Evolutionary conservation across 2,797 vertebrate species (phyloP).

Genomic region (Rhadinocentrus ornatus): DNA sequence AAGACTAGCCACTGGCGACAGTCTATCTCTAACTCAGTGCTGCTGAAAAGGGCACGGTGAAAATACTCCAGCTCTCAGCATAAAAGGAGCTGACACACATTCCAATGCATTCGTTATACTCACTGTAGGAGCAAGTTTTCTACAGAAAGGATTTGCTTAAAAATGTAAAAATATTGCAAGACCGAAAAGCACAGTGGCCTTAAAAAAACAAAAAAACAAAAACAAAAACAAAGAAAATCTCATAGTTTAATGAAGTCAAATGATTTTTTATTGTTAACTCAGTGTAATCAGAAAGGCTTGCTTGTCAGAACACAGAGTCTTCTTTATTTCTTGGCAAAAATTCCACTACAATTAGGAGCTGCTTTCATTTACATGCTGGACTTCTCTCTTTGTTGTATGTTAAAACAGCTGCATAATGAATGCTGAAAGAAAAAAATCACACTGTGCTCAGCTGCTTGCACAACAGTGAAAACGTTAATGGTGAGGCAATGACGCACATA

Average conservation of each 20-base stretch:
- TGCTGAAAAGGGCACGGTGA: slow-evolving; percentile 79
- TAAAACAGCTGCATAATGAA: slow-evolving; percentile 23
- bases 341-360: background rate
- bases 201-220: no score
- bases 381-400: slow-evolving; percentile 1
- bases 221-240: slow-evolving; percentile 1
- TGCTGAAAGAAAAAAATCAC: background rate
- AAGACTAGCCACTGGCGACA: slow-evolving; percentile 79
- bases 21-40: slow-evolving; percentile 71
- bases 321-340: background rate
- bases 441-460: slow-evolving; percentile 8
- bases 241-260: slow-evolving; percentile 10
- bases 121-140: slow-evolving; percentile 43
- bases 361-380: background rate
- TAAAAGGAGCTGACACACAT: slow-evolving; percentile 78
- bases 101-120: slow-evolving; percentile 66
- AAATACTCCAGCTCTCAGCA: slow-evolving; percentile 79
- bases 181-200: slow-evolving; percentile 7
- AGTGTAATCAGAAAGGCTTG: slow-evolving; percentile 5
- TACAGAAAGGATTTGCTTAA: slow-evolving; percentile 52
- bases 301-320: background rate
- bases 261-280: slow-evolving; percentile 4
- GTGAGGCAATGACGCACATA: background rate
- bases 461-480: slow-evolving; percentile 2
- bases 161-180: slow-evolving; percentile 28